Conservation (phyloP, 1,140 invertebrate genomes). For the Psix sp. region DNA sequence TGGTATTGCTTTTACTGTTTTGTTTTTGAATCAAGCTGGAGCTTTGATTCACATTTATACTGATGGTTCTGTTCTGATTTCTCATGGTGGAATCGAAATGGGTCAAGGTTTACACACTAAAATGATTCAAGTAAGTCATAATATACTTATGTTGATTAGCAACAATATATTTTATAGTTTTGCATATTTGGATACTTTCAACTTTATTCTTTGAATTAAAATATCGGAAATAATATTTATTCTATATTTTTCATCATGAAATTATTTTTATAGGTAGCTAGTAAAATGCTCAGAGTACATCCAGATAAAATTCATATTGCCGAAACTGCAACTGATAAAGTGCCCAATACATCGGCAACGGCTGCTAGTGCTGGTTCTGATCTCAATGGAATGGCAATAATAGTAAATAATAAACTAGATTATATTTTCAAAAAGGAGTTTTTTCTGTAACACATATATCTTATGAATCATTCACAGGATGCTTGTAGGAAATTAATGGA, state of each 20-base stretch:
- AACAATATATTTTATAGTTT: too few relatives aligned
- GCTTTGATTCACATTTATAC: slow-evolving; percentile 92
- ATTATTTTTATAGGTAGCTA: slow-evolving; percentile 79
- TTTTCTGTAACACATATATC: background rate
- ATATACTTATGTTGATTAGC: too few relatives aligned
- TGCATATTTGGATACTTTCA: too few relatives aligned
- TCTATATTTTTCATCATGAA: too few relatives aligned
- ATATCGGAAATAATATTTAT: slow-evolving; percentile 8
- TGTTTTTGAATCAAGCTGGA: slow-evolving; percentile 91
- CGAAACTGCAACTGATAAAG: slow-evolving; percentile 94
- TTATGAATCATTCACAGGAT: slow-evolving; percentile 76
- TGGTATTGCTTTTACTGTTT: slow-evolving; percentile 89
- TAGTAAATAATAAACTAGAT: slow-evolving; percentile 77
- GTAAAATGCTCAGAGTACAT: slow-evolving; percentile 84
- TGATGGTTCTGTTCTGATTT: slow-evolving; percentile 95
- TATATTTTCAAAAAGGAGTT: too few relatives aligned
- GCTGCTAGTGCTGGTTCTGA: slow-evolving; percentile 95
- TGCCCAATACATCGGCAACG: slow-evolving; percentile 95
- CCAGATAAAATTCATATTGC: slow-evolving; percentile 88
- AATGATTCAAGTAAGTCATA: slow-evolving; percentile 86
- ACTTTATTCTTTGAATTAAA: slow-evolving; percentile 1
- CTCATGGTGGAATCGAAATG: slow-evolving; percentile 96
- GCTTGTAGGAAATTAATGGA: slow-evolving; percentile 89
- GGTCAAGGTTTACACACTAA: slow-evolving; percentile 97
- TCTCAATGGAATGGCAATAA: slow-evolving; percentile 95